Base-by-base conservation (phyloP, 2,888 invertebrate species). In the Gasteruption jaculator region DNA sequence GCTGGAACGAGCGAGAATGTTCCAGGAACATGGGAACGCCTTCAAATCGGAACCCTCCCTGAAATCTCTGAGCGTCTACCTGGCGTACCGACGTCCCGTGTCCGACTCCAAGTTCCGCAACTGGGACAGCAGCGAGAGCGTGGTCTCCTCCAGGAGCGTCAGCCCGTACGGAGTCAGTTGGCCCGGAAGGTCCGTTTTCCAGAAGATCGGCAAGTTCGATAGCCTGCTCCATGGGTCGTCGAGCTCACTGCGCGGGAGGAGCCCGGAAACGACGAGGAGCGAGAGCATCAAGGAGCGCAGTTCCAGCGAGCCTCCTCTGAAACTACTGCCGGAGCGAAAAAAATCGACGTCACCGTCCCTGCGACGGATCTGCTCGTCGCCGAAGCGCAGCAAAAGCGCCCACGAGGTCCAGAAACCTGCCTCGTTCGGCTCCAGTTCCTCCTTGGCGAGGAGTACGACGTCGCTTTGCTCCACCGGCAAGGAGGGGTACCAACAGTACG, bases 21-120 rank as follows among this genome's bases (percentile, higher is more conserved):
- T 87, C 61, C 82, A 84, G 52, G 75, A 77, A n/a, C 61, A 66
- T 27, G 72, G 51, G 4, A 48, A 73, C 20, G 70, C 72, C 42
- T 67, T 59, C 40, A 71, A 60, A 49, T 73, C 77, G 20, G 80
- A 83, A 43, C 81, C 82, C 39, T 77, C 80, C 6, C 65, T 77
- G 16, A 68, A 75, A 27, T 72, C 77, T 4, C 60, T 82, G 48
- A 82, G 80, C 59, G 74, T 81, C 21, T 87, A 85, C 60, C 72
- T 85, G 26, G 75, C 79, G 29, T 77, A 83, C 54, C 81, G 83
- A 48, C 81, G 79, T 58, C 84, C 86, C 4, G 85, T 86, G 0
- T 79, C 81, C 2, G 78, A 83, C 51, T 86, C 86, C 1, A 81
- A 82, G 55, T 86, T 87, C 64, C 78, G 78, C 56, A 76, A 78